A percentile compares a stretch with the other conserved stretches of the same genome.
Conservation (phyloP, 2,797 vertebrate species). For the Acropternis orthonyx region DNA sequence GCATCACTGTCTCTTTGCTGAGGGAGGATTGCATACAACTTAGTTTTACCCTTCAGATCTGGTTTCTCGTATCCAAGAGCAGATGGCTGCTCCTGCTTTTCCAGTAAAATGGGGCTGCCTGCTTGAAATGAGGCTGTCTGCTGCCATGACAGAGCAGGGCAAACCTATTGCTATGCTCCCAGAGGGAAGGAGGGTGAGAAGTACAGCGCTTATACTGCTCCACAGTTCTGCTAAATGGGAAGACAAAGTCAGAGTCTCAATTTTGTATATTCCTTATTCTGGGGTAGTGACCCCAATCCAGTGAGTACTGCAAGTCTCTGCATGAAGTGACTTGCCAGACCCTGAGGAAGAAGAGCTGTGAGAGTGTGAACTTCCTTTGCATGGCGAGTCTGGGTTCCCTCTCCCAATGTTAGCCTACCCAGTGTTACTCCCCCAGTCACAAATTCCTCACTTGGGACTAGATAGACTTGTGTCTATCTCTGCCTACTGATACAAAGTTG, state of each 20-base stretch:
- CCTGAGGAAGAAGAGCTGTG: neutral
- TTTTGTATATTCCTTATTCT: neutral
- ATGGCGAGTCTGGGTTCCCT: rapidly evolving
- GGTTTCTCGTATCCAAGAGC: neutral
- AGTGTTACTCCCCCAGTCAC: neutral
- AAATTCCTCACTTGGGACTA: neutral
- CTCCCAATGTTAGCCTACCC: neutral
- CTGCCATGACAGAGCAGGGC: neutral
- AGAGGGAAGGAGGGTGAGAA: neutral
- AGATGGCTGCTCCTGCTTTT: neutral
- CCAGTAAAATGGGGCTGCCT: neutral
- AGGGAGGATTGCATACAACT: neutral
- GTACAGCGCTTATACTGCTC: rapidly evolving
- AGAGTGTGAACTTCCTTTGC: neutral
- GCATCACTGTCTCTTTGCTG: neutral
- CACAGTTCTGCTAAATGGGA: neutral
- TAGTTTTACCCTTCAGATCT: neutral
- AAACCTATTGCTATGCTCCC: neutral
- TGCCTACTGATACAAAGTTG: neutral
- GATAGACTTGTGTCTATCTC: neutral
- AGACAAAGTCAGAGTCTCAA: rapidly evolving
- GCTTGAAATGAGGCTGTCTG: neutral
- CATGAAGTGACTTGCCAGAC: neutral
- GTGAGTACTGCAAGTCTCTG: neutral
- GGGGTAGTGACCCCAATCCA: neutral